A percentile compares a stretch with the other conserved stretches of the same genome.
phyloP scores from a whole-genome alignment of 2,888 invertebrate genomes.

The Ramazzottius varieornatus region DNA sequence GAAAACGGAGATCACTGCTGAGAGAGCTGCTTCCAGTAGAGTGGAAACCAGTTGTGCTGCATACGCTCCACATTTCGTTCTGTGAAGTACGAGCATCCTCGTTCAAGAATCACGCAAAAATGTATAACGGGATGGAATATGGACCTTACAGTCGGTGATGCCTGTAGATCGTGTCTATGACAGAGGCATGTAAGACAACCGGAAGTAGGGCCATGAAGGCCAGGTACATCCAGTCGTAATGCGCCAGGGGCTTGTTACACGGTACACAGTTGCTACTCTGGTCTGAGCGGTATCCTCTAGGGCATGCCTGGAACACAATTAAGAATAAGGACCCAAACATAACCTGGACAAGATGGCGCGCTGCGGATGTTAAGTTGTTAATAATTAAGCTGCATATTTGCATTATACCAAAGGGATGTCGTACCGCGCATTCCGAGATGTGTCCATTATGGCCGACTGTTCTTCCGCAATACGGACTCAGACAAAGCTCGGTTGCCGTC shows the following conservation, averaged over 20 bases:
- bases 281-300: slow-evolving; percentile 36
- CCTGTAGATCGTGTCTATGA: slow-evolving; percentile 47
- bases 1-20: neutral
- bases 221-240: slow-evolving; percentile 77
- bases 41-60: neutral
- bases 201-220: slow-evolving; percentile 75
- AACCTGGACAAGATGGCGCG: neutral
- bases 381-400: too few species aligned
- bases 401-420: neutral
- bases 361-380: too few species aligned
- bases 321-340: neutral
- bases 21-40: neutral
- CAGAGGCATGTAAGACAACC: slow-evolving; percentile 65
- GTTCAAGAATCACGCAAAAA: too few species aligned
- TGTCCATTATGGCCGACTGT: neutral
- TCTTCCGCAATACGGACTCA: neutral
- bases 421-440: neutral
- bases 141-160: slow-evolving; percentile 38
- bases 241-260: slow-evolving; percentile 43
- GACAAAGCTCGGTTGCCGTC: too few species aligned
- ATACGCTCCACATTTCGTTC: too few species aligned
- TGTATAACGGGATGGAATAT: neutral
- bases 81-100: too few species aligned
- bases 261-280: slow-evolving; percentile 42
- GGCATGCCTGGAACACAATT: slow-evolving; percentile 21